Evolutionary conservation across 92 coral and sea anemone genomes (phyloP).

Genomic region (Phenganax stokvisi): DNA sequence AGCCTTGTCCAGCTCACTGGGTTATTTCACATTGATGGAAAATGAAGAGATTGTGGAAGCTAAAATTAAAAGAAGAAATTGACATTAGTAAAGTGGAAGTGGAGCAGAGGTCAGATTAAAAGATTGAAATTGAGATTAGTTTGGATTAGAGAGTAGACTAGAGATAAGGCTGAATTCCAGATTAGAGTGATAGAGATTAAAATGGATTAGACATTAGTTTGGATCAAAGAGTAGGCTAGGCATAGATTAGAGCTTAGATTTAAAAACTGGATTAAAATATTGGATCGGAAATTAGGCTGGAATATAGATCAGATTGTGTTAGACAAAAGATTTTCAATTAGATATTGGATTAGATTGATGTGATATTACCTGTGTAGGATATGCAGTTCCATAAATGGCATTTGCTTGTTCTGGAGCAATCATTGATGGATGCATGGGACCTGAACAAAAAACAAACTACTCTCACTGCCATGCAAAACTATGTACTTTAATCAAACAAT

Average conservation of each 20-base stretch:
- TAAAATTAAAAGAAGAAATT: conserved; percentile 25
- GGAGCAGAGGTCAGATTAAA: neutral
- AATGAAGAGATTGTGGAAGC: conserved; percentile 70
- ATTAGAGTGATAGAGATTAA: neutral
- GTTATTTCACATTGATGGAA: conserved; percentile 35
- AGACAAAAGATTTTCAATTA: no score
- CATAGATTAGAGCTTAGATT: no score
- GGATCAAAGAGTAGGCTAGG: no score
- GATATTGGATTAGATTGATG: no score
- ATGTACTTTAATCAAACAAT: no score
- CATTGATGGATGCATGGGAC: conserved; percentile 77
- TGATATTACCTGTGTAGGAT: conserved; percentile 61
- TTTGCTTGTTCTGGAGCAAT: conserved; percentile 69
- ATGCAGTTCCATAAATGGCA: conserved; percentile 67
- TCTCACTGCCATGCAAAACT: no score
- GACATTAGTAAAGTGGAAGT: neutral
- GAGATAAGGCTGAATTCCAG: neutral
- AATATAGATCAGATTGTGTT: no score
- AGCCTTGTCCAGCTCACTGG: neutral
- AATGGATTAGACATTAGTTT: no score
- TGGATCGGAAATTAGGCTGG: no score
- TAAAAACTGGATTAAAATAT: no score
- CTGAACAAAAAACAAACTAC: conserved; percentile 15
- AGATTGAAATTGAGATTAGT: neutral
- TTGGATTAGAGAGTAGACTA: neutral